Evolutionary conservation across 2,113 vertebrate genomes (phyloP).

Genomic region (Thymallus thymallus): DNA sequence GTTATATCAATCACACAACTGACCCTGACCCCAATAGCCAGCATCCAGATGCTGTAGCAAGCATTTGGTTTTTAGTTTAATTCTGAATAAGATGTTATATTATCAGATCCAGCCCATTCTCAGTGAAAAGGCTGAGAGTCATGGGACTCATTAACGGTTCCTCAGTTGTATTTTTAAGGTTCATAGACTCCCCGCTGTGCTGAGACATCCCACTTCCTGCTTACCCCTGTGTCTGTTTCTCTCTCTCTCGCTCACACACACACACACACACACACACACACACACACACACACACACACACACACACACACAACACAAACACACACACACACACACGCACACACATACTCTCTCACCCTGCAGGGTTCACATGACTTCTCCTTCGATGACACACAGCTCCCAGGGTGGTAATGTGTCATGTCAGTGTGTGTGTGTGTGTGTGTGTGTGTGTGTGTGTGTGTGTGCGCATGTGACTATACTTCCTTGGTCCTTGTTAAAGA

Average conservation of each 20-base stretch:
- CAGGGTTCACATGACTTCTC: conserved; percentile 7
- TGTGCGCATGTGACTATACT: not conserved
- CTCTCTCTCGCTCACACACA: too few species aligned
- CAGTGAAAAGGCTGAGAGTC: conserved; percentile 2
- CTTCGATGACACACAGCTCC: conserved; percentile 26
- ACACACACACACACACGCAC: not conserved
- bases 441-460: too few species aligned
- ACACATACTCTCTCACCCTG: not conserved
- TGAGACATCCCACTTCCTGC: conserved; percentile 36
- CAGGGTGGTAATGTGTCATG: not conserved
- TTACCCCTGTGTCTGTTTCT: conserved; percentile 15
- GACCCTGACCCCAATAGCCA: too few species aligned
- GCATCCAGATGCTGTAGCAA: too few species aligned
- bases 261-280: conserved; percentile 4
- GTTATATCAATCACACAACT: too few species aligned
- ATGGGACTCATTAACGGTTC: conserved; percentile 49
- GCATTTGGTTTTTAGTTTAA: too few species aligned
- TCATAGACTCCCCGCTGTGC: conserved; percentile 16
- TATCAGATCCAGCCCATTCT: not conserved
- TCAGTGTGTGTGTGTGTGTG: not conserved
- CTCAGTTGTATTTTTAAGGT: conserved; percentile 55
- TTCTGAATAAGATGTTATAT: conserved; percentile 16
- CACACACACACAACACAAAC: not conserved
- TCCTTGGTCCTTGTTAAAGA: not conserved
- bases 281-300: too few species aligned